Conservation (phyloP, 2,797 vertebrate species). For the Helarctos malayanus region DNA sequence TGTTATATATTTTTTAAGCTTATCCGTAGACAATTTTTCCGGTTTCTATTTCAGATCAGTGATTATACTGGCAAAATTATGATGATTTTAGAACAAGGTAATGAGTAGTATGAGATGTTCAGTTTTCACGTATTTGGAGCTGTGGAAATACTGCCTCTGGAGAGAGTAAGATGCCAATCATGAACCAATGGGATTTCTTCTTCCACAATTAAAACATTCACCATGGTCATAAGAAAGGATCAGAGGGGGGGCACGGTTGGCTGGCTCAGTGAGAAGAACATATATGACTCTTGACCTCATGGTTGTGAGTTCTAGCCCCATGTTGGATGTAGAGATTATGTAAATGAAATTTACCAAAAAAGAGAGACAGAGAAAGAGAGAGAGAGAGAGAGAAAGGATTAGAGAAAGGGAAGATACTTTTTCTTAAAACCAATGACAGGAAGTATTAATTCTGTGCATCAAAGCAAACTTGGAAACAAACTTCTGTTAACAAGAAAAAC, state of each 20-base stretch:
- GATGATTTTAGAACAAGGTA: constrained; percentile 36
- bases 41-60: not conserved
- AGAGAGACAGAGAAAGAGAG: no score
- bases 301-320: not conserved
- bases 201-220: constrained; percentile 53
- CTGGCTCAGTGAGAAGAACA: not conserved
- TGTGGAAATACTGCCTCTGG: constrained; percentile 10
- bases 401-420: constrained; percentile 51
- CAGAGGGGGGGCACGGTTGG: not conserved
- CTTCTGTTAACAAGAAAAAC: constrained; percentile 40
- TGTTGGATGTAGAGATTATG: not conserved
- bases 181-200: not conserved
- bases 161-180: constrained; percentile 18
- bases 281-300: not conserved
- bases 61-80: not conserved
- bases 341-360: not conserved
- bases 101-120: not conserved
- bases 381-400: not conserved
- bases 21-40: not conserved
- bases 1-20: not conserved
- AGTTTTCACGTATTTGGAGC: not conserved
- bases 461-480: constrained; percentile 49
- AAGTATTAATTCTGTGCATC: constrained; percentile 46
- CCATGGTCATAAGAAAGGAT: constrained; percentile 40
- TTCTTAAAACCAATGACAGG: constrained; percentile 55